These are phyloP conservation scores for Caenorhabditis sp. DNA, from an alignment of 2,888 invertebrate genomes.

Conservation along the genomic window DNA sequence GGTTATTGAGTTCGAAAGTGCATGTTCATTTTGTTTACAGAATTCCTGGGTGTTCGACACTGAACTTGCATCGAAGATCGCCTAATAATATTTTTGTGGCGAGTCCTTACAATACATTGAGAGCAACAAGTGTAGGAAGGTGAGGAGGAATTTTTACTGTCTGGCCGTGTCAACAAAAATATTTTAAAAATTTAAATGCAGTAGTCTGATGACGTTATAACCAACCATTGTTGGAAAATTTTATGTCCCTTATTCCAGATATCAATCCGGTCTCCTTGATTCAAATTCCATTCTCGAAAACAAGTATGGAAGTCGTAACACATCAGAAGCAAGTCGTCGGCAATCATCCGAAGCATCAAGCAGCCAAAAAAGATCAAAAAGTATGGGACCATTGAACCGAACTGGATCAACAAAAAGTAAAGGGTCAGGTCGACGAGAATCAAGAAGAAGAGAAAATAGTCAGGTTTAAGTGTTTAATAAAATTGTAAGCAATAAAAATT, in stretches of 20 bases:
- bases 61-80: constrained; percentile 64
- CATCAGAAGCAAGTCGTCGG: constrained; percentile 37
- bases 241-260: too few relatives aligned
- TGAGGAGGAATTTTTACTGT: background rate
- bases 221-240: too few relatives aligned
- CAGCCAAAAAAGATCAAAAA: constrained; percentile 49
- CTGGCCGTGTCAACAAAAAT: background rate
- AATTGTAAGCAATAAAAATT: background rate
- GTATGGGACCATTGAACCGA: constrained; percentile 56
- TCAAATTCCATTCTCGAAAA: constrained; percentile 42
- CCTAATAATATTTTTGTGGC: constrained; percentile 65
- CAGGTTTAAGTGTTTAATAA: constrained; percentile 31
- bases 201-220: too few relatives aligned
- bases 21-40: too few relatives aligned
- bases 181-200: background rate
- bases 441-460: constrained; percentile 51
- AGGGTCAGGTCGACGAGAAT: constrained; percentile 18
- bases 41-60: constrained; percentile 69
- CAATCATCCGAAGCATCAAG: constrained; percentile 41
- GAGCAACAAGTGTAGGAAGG: constrained; percentile 54
- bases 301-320: constrained; percentile 27
- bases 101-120: constrained; percentile 70
- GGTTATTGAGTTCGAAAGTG: too few relatives aligned
- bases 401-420: constrained; percentile 42
- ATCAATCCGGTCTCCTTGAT: constrained; percentile 45